Conservation (phyloP, 2,797 vertebrate species). For the Natrix natrix region DNA sequence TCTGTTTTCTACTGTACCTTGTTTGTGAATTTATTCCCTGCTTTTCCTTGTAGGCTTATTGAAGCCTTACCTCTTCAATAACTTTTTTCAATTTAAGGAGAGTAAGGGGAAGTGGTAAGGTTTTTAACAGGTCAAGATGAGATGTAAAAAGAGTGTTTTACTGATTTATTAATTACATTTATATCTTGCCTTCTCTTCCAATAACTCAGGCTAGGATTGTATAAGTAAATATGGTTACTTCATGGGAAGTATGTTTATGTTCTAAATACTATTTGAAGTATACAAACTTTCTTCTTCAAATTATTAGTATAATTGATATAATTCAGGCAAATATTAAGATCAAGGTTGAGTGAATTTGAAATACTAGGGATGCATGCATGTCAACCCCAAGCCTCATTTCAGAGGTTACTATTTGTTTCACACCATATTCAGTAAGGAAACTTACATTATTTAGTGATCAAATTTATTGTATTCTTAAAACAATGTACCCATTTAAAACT, state of each 20-base stretch:
- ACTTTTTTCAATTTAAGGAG: constrained; percentile 1
- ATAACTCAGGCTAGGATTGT: background rate
- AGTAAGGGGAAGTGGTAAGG: background rate
- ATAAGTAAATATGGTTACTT: background rate
- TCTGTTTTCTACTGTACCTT: constrained; percentile 47
- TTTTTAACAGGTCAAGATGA: background rate
- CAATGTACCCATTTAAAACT: background rate
- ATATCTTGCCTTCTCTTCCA: background rate
- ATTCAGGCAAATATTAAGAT: background rate
- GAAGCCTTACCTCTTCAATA: background rate
- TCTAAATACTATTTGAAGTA: background rate
- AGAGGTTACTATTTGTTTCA: background rate
- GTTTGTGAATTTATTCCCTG: constrained; percentile 46
- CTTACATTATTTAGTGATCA: background rate
- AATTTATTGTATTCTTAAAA: background rate
- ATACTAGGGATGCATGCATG: background rate
- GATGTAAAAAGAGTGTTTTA: background rate
- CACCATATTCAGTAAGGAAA: background rate
- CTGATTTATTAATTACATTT: background rate
- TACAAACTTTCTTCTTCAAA: background rate
- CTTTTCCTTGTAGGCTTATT: background rate
- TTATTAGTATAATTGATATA: background rate
- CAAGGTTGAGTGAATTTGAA: background rate
- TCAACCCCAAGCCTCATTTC: background rate
- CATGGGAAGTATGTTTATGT: background rate